Percentiles rank a stretch among this genome's conserved stretches.
phyloP scores from a whole-genome alignment of 2,888 invertebrate species.

The Hedychridium roseum region DNA sequence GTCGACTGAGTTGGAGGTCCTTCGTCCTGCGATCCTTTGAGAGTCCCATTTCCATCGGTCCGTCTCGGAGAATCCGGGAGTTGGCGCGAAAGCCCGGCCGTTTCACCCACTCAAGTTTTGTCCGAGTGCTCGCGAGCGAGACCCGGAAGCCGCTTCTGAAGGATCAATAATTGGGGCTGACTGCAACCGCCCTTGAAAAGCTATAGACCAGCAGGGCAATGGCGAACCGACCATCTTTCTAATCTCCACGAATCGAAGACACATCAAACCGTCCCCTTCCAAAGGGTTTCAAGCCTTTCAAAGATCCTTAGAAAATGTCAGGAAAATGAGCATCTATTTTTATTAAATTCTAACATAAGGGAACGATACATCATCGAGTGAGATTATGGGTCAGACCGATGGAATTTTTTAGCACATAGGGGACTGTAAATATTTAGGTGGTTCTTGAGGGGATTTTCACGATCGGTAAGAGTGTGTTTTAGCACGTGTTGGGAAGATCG shows the following conservation, averaged over 20 bases:
- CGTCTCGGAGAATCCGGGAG: constrained; percentile 5
- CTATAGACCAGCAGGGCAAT: constrained; percentile 32
- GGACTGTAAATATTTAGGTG: neutral
- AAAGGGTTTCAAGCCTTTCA: no score
- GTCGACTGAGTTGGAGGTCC: no score
- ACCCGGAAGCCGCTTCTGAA: constrained; percentile 44
- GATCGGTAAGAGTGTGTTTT: neutral
- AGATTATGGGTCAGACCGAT: no score
- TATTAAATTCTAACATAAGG: no score
- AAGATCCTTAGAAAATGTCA: no score
- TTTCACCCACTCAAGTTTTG: constrained; percentile 44
- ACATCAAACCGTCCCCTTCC: no score
- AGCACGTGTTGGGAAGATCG: neutral
- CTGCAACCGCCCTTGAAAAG: constrained; percentile 49
- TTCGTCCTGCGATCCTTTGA: no score
- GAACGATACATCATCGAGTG: no score
- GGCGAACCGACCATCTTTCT: no score
- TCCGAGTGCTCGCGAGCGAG: constrained; percentile 42
- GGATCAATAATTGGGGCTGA: constrained; percentile 55
- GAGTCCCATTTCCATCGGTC: no score
- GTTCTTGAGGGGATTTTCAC: neutral
- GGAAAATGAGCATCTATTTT: no score
- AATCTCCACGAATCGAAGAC: no score
- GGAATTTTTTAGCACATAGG: neutral
- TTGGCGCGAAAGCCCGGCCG: constrained; percentile 19